phyloP scores from a whole-genome alignment of 2,888 invertebrate genomes.

The Acanthosepion lycidas region DNA sequence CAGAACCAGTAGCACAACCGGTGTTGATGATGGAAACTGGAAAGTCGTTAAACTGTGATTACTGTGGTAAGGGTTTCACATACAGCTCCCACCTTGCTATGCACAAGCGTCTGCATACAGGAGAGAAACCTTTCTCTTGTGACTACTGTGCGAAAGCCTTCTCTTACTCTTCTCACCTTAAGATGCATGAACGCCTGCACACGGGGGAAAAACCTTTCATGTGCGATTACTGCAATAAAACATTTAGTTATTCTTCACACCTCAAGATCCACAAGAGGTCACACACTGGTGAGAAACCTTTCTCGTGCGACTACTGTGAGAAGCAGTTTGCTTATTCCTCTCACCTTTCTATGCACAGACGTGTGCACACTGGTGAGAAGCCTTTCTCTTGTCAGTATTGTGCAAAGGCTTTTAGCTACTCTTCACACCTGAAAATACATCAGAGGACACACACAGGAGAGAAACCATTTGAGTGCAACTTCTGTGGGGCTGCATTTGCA shows the following conservation, averaged over 20 bases:
- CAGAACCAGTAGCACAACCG: background rate
- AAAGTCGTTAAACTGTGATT: constrained; percentile 36
- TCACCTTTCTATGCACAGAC: constrained; percentile 17
- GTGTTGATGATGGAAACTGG: background rate
- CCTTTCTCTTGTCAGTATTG: constrained; percentile 43
- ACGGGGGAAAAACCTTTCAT: constrained; percentile 36
- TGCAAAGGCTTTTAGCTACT: constrained; percentile 35
- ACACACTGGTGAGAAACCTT: constrained; percentile 14
- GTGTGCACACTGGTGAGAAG: constrained; percentile 41
- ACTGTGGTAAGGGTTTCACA: constrained; percentile 37
- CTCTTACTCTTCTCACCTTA: constrained; percentile 24
- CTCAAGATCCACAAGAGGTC: constrained; percentile 41
- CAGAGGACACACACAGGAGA: constrained; percentile 44
- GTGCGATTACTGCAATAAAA: background rate
- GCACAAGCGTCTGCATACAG: constrained; percentile 25
- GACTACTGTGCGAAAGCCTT: constrained; percentile 40
- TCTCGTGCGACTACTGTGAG: constrained; percentile 3
- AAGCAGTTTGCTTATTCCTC: constrained; percentile 41
- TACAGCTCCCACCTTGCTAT: constrained; percentile 46
- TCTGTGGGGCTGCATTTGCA: constrained; percentile 24
- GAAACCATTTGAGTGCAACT: constrained; percentile 42
- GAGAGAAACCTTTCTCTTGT: constrained; percentile 38
- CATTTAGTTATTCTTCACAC: constrained; percentile 35
- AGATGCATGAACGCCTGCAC: constrained; percentile 41
- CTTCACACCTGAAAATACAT: constrained; percentile 39